phyloP scores from a whole-genome alignment of 1,140 invertebrate genomes.

The Diachasmimorpha longicaudata region DNA sequence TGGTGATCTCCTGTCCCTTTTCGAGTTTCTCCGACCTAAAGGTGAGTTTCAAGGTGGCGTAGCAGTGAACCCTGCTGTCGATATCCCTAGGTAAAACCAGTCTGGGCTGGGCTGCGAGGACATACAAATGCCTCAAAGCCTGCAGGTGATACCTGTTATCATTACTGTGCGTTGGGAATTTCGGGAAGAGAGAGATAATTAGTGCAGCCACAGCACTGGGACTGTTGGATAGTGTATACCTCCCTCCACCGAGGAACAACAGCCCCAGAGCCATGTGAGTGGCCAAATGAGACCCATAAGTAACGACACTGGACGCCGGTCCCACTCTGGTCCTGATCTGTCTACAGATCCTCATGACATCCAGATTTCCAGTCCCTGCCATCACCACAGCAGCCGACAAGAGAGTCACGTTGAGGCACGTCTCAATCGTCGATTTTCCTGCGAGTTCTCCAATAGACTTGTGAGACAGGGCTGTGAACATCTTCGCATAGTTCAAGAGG shows the following conservation, averaged over 20 bases:
- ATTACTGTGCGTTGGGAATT: constrained; percentile 94
- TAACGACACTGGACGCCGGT: constrained; percentile 70
- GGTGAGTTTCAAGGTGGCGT: constrained; percentile 76
- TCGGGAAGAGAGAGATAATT: constrained; percentile 93
- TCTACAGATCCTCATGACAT: constrained; percentile 78
- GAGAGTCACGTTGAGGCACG: constrained; percentile 84
- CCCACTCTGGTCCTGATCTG: constrained; percentile 79
- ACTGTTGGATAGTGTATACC: constrained; percentile 84
- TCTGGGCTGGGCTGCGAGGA: constrained; percentile 88
- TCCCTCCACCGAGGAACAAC: constrained; percentile 91
- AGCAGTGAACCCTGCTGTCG: constrained; percentile 78
- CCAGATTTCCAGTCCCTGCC: constrained; percentile 86
- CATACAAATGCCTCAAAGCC: constrained; percentile 94
- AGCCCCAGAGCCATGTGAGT: constrained; percentile 92
- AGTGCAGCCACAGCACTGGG: constrained; percentile 86
- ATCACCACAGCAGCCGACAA: constrained; percentile 87
- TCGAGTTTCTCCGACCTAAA: constrained; percentile 62
- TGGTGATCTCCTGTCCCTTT: constrained; percentile 63
- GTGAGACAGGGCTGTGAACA: constrained; percentile 70
- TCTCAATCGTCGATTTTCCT: constrained; percentile 88
- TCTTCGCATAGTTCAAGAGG: constrained; percentile 71
- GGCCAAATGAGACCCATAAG: constrained; percentile 93
- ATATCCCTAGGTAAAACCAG: constrained; percentile 88
- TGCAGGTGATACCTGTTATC: constrained; percentile 97
- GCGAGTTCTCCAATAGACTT: constrained; percentile 84